A percentile compares a stretch with the other conserved stretches of the same genome.
phyloP scores from a whole-genome alignment of 2,797 vertebrate genomes.

The Dendrocincla fuliginosa region DNA sequence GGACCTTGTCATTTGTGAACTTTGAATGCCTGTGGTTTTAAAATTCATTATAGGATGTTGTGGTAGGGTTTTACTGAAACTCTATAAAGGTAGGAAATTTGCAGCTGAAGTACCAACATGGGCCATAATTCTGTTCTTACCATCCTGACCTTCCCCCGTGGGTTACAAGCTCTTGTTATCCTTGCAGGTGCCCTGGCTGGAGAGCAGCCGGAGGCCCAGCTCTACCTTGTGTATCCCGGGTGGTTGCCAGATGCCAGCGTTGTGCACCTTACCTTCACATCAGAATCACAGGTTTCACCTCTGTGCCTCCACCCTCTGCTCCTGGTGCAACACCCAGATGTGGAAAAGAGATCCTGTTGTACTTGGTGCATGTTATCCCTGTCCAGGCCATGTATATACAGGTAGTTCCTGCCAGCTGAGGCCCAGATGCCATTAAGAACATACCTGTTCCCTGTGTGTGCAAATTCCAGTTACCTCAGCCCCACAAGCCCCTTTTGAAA shows the following conservation, averaged over 20 bases:
- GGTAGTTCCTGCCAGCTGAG: neutral
- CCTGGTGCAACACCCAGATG: neutral
- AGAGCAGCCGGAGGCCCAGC: neutral
- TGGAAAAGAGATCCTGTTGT: neutral
- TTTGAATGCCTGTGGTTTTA: neutral
- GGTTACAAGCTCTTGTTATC: neutral
- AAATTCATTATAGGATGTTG: neutral
- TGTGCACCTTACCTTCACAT: neutral
- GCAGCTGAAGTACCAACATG: neutral
- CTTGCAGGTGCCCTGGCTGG: neutral
- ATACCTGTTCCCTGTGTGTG: neutral
- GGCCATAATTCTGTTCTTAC: neutral
- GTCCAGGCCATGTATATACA: neutral
- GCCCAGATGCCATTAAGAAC: neutral
- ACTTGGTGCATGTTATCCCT: neutral
- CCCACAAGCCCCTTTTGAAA: neutral
- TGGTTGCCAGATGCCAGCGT: neutral
- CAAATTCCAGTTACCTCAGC: neutral
- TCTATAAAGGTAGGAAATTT: neutral
- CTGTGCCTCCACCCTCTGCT: neutral
- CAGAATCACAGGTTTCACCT: neutral
- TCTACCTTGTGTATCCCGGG: neutral
- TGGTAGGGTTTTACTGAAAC: neutral
- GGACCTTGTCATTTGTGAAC: neutral
- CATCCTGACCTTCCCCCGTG: neutral